These are phyloP conservation scores for Sarotherodon lohbergeri DNA, from an alignment of 2,113 vertebrate genomes.

Conservation along the genomic window DNA sequence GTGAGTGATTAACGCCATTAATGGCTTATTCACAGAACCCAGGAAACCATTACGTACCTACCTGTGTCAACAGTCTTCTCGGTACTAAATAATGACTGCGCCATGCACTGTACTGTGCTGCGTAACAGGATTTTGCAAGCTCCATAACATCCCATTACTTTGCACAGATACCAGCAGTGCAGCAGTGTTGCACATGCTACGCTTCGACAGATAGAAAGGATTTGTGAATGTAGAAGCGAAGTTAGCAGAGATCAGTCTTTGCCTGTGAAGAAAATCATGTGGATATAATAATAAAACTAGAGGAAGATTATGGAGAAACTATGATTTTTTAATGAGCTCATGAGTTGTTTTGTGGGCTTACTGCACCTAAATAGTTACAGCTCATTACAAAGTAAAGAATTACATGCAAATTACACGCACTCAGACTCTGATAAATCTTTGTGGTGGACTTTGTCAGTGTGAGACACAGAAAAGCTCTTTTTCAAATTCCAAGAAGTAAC, in stretches of 20 bases:
- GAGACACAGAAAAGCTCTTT: background rate
- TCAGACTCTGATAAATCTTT: background rate
- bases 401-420: background rate
- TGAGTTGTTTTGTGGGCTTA: background rate
- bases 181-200: background rate
- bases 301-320: background rate
- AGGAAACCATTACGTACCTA: background rate
- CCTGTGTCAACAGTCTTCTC: background rate
- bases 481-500: background rate
- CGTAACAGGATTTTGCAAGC: background rate
- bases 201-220: background rate
- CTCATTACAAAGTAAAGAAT: background rate
- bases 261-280: background rate
- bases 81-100: background rate
- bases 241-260: background rate
- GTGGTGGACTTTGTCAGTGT: background rate
- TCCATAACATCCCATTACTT: background rate
- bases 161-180: background rate
- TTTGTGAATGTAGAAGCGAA: background rate
- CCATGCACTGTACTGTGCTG: background rate
- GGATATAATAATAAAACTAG: background rate
- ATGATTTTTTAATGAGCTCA: background rate
- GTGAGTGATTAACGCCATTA: constrained; percentile 29
- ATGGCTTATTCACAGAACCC: background rate
- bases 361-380: background rate